Percentiles rank a stretch among this genome's conserved stretches.
phyloP scores from a whole-genome alignment of 2,113 vertebrate species.

The Mesocricetus auratus region DNA sequence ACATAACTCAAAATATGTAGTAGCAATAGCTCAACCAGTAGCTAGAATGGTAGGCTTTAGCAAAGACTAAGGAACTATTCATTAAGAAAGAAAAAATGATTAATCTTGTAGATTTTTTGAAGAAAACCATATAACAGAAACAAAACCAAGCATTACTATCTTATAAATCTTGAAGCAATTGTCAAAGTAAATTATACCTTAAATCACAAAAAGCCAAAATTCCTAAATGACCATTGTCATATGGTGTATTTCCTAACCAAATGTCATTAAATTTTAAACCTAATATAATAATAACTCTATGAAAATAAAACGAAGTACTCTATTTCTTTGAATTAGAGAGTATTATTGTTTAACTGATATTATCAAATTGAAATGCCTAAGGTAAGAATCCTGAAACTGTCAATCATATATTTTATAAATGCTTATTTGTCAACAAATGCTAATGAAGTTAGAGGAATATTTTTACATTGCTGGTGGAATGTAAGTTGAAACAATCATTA shows the following conservation, averaged over 20 bases:
- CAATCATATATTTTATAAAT: not conserved
- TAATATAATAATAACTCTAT: not conserved
- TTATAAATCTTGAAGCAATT: not conserved
- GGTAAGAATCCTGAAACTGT: not conserved
- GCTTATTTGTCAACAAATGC: not conserved
- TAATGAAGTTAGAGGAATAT: not conserved
- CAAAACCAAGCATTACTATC: not conserved
- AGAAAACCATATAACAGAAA: not conserved
- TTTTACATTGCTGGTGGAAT: not conserved
- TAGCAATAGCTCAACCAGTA: not conserved
- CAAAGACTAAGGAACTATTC: not conserved
- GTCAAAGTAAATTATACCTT: not conserved
- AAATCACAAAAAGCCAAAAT: not conserved
- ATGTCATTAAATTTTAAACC: not conserved
- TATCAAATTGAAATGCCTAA: not conserved
- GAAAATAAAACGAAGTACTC: not conserved
- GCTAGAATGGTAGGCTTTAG: not conserved
- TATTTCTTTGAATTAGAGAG: not conserved
- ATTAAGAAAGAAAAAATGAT: not conserved
- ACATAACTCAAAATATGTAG: not conserved
- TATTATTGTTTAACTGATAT: conserved; percentile 2
- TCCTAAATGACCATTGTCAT: not conserved
- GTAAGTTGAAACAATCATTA: not conserved
- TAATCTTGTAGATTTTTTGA: not conserved
- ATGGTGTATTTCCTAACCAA: not conserved